Evolutionary conservation across 2,888 invertebrate genomes (phyloP), one percentile per base, ranked within the genome.

Genomic region (Glaucopsyche alexis): DNA sequence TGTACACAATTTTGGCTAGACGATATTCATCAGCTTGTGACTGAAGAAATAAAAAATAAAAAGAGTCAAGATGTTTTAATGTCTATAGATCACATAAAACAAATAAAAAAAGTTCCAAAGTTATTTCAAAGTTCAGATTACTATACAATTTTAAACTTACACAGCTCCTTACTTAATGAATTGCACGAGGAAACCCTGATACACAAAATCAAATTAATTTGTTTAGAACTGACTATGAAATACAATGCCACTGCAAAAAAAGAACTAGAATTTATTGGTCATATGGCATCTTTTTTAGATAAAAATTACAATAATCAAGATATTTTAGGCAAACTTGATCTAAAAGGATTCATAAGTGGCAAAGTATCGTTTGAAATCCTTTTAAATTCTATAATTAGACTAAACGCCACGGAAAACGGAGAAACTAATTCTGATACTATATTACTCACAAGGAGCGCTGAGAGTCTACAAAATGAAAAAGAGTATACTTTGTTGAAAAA

Each of bases 231-330:
- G 45, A 67, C 45, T 19, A 2, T 19, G 11, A 67, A 47, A 19
- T 19, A 67, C 47, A 67, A 67, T 67, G 16, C 67, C 14, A 19
- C 16, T 67, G 19, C 47, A 19, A 67, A 67, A 67, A 42, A 47
- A 45, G 67, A 67, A 47, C 38, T 67, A 9, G 67, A 67, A 67
- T 67, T 67, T 67, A 67, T 67, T 13, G 47, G 16, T 16, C n/a
- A 16, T 45, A 16, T 67, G 11, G 16, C 47, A n/a, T 42, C 45
- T 2, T 67, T 45, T 67, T 11, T 67, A 42, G 67, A 67, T 14
- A 7, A 8, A 11, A 45, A 13, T 67, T 8, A 47, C n/a, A 19
- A 67, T 19, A 67, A 45, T 16, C 11, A 47, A 45, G 3, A 42
- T 7, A n/a, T 67, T 45, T n/a, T 45, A 13, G 7, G 11, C 1